A percentile compares a stretch with the other conserved stretches of the same genome.
phyloP scores from a whole-genome alignment of 2,113 vertebrate species.

The Tauraco erythrolophus region DNA sequence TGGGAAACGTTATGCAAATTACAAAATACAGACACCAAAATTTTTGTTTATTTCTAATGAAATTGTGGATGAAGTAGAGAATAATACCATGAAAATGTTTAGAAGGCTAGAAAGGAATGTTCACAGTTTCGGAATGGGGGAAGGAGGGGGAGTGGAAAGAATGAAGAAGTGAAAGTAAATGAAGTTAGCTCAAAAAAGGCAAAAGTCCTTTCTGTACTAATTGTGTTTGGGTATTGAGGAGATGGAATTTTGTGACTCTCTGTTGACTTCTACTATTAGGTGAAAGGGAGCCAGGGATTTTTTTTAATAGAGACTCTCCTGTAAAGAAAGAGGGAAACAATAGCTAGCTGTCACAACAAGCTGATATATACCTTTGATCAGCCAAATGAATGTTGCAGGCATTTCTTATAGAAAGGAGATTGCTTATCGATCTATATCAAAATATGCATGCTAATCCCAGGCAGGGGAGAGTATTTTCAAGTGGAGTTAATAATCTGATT shows the following conservation, averaged over 20 bases:
- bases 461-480: slow-evolving; percentile 96
- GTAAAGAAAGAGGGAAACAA: slow-evolving; percentile 92
- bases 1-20: not conserved
- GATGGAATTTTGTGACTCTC: slow-evolving; percentile 91
- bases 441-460: slow-evolving; percentile 99
- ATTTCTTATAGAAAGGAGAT: slow-evolving; percentile 99
- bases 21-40: not conserved
- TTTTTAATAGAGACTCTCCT: slow-evolving; percentile 84
- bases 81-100: not conserved
- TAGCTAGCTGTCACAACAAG: slow-evolving; percentile 91
- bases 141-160: not conserved
- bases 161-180: slow-evolving; percentile 70
- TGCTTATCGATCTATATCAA: slow-evolving; percentile 99
- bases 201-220: slow-evolving; percentile 79
- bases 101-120: not conserved
- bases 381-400: slow-evolving; percentile 99
- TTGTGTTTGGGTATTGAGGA: slow-evolving; percentile 85
- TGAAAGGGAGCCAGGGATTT: slow-evolving; percentile 79
- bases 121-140: not conserved
- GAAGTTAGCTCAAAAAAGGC: slow-evolving; percentile 77
- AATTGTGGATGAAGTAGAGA: not conserved
- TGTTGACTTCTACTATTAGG: slow-evolving; percentile 93
- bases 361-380: slow-evolving; percentile 98
- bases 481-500: slow-evolving; percentile 99
- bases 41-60: not conserved